Evolutionary conservation across 23 tunicate species (phyloP).

Genomic region (Halocynthia roretzi): DNA sequence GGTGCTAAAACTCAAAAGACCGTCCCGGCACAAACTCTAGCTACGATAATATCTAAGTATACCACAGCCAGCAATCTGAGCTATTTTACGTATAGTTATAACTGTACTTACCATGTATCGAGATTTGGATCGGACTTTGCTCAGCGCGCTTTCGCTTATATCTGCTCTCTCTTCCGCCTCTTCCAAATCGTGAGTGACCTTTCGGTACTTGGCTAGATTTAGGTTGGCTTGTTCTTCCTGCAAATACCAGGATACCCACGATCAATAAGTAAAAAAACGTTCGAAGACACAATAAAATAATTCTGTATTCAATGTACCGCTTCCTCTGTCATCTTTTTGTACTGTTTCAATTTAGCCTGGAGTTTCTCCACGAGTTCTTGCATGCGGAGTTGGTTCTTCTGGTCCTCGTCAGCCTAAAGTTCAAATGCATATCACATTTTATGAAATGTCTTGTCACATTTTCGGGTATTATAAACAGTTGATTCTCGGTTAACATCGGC

Average conservation of each 20-base stretch:
- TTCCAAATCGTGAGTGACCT: constrained; percentile 91
- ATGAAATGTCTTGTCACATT: no score
- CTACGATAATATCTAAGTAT: no score
- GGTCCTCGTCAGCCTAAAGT: constrained; percentile 89
- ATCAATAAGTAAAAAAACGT: not conserved
- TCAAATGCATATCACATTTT: no score
- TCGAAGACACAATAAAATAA: not conserved
- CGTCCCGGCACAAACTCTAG: no score
- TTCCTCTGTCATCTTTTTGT: constrained; percentile 97
- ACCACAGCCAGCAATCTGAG: no score
- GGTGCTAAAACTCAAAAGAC: no score
- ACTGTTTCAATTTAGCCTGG: constrained; percentile 91
- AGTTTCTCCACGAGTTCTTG: constrained; percentile 97
- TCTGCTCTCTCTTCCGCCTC: constrained; percentile 99
- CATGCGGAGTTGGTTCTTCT: constrained; percentile 86
- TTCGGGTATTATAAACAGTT: no score
- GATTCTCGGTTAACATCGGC: no score
- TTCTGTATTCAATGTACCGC: constrained; percentile 43
- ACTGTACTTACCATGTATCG: constrained; percentile 79
- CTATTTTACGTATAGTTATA: not conserved
- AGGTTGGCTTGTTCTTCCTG: constrained; percentile 97
- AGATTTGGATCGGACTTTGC: constrained; percentile 92
- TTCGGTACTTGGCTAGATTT: constrained; percentile 87
- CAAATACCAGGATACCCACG: not conserved
- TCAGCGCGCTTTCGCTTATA: constrained; percentile 94